Base-by-base conservation (phyloP, 2,888 invertebrate genomes). In the Nomada fabriciana region DNA sequence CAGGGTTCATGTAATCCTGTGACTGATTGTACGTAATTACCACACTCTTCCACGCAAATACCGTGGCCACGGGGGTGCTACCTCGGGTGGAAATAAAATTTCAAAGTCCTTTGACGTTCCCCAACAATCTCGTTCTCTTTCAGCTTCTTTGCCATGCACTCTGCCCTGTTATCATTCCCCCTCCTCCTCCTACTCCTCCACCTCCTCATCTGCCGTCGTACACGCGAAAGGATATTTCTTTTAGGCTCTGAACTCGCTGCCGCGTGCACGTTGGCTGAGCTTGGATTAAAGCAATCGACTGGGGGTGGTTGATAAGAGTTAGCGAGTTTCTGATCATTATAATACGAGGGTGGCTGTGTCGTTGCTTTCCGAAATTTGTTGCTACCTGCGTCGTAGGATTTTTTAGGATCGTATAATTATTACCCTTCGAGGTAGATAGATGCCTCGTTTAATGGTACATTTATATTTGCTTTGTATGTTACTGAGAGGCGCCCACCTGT, bases 1-100 rank as follows among this genome's bases (percentile, higher is more conserved):
- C 77, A 70, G 87, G 80, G 80, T 80, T 82, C 80, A 67, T 82
- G 85, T 87, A 87, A 87, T 87, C 87, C 86, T 78, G 79, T 87
- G 87, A 87, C 87, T 87, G 87, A 87, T 87, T 84, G 86, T 63
- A 73, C 86, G 87, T 87, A 87, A 87, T 87, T 87, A 87, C 82
- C 86, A 70, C 64, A 78, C 80, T 86, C 68, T 71, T 78, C 77
- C 61, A 77, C 82, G 87, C 86, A 80, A 86, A 78, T 84, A 77
- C 75, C 84, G 75, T 72, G 64, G 50, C 74, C 74, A 65, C 75
- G 76, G 73, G 83, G 80, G 84, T 86, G 84, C 68, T 74, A 84
- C 86, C 86, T 84, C 86, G 80, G 55, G 86, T 65, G 82, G 84
- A 86, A 86, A 86, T 83, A 86, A 86, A 86, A 86, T 86, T 81